Base-by-base conservation (phyloP, 2,888 invertebrate species). In the Dysmachus trigonus region DNA sequence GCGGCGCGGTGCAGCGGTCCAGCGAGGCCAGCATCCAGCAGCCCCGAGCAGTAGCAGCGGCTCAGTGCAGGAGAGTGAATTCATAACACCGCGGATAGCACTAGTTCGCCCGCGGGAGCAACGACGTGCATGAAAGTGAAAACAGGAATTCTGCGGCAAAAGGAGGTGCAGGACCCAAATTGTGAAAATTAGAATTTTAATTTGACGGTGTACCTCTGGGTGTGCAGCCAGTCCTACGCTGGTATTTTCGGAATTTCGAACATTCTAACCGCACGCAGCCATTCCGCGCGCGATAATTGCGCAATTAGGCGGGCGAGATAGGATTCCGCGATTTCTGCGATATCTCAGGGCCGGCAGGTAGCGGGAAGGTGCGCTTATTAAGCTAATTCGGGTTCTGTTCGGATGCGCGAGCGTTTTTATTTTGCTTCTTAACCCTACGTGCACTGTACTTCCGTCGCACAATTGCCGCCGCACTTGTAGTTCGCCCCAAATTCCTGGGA, bases 171-270 rank as follows among this genome's bases (percentile, higher is more conserved):
- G 41, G 72, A 62, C 22, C 31, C n/a, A 62, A 83, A 83, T 72
- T 83, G 71, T 83, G 71, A 83, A 83, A 83, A 83, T 83, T 83
- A 83, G 83, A 38, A 83, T 83, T 83, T 83, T 83, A 83, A 83
- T 72, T 83, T 83, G 41, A 41, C 30, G 83, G 27, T 72, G 83
- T 72, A 72, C 83, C 83, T 41, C 41, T 51, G 71, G 83, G 47
- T 41, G 38, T 41, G 33, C 53, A 13, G 27, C 10, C 15, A 62
- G 81, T 27, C 62, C 47, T 77, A 62, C 41, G 18, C 31, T 27
- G 83, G 83, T 30, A 83, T 83, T 83, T 83, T 83, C n/a, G 83
- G 83, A 72, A 83, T 83, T 41, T 31, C 15, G 72, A 72, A 47
- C 71, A 72, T 83, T 72, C 83, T 72, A 83, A 83, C 72, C 82